Conservation (phyloP, 1,140 invertebrate genomes). For the Goniozus legneri region DNA sequence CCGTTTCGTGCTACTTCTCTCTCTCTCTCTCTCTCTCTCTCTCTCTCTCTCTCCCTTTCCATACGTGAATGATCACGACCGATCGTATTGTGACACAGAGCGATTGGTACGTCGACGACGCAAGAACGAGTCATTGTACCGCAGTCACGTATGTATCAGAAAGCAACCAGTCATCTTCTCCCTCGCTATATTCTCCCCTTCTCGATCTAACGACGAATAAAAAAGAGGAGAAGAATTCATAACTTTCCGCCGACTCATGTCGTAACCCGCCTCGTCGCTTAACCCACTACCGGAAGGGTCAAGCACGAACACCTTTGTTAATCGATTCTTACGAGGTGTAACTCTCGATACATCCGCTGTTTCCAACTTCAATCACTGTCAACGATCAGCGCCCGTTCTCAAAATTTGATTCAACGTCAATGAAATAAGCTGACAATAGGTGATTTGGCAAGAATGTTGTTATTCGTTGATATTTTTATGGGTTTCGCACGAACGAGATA, state of each 20-base stretch:
- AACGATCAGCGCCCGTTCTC: no score
- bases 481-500: constrained; percentile 23
- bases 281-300: constrained; percentile 12
- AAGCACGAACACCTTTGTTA: constrained; percentile 11
- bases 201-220: constrained; percentile 20
- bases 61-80: constrained; percentile 31
- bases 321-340: no score
- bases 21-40: not conserved
- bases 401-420: no score
- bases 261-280: constrained; percentile 14
- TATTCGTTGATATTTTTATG: constrained; percentile 30
- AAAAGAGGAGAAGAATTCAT: no score
- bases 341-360: no score
- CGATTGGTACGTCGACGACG: constrained; percentile 32
- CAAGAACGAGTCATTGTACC: constrained; percentile 27
- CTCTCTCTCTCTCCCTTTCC: constrained; percentile 13
- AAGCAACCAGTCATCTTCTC: constrained; percentile 31
- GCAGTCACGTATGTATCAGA: constrained; percentile 32
- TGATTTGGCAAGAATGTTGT: no score
- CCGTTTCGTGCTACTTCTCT: not conserved
- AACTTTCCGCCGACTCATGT: constrained; percentile 31
- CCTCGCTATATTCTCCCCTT: no score
- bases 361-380: no score
- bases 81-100: constrained; percentile 32
- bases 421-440: no score